Base-by-base conservation (phyloP, 2,113 vertebrate genomes). In the Myiagra hebetior region DNA sequence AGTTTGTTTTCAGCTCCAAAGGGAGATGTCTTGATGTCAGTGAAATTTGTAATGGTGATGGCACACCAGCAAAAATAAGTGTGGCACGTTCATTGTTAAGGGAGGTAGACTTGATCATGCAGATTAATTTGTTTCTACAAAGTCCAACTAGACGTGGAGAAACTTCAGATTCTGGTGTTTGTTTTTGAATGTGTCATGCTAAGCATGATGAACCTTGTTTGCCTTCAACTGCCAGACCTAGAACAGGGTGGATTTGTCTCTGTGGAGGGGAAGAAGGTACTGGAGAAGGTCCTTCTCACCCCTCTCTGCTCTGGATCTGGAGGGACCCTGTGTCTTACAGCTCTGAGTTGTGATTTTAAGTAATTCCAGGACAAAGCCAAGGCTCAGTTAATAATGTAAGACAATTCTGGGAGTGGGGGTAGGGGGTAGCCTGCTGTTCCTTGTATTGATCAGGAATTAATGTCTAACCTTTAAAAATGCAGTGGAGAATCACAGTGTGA, bases 401-500 rank as follows among this genome's bases (percentile, higher is more conserved):
- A 91, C 76, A 93, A 41, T 87, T 91, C 81, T 74, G 76, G 49
- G 30, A 91, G 65, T n/a, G 35, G 49, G 79, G 72, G 27, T 52
- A 31, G 47, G 50, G 68, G 78, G 21, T 69, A 77, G 56, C 83
- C 92, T 95, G 96, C 91, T 96, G 88, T 75, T 97, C 78, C 67
- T 91, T 42, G 55, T 97, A 97, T 97, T 89, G 97, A 97, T 97
- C 95, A 96, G 96, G 97, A 97, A 97, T 97, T 97, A 96, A 97
- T 96, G 91, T 78, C 78, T 95, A 97, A 97, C 97, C 91, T 96
- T 97, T 97, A 93, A 97, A 91, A 96, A 97, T 77, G 87, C 94
- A 87, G 87, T 26, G 57, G 70, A 91, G 96, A 85, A 92, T 83
- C 93, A 95, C 78, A 33, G 80, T 39, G 86, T 67, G 89, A 85